Percentiles rank a stretch among this genome's conserved stretches.
These are phyloP conservation scores for Proterorhinus semilunaris DNA, from an alignment of 2,113 vertebrate genomes.

Conservation along the genomic window DNA sequence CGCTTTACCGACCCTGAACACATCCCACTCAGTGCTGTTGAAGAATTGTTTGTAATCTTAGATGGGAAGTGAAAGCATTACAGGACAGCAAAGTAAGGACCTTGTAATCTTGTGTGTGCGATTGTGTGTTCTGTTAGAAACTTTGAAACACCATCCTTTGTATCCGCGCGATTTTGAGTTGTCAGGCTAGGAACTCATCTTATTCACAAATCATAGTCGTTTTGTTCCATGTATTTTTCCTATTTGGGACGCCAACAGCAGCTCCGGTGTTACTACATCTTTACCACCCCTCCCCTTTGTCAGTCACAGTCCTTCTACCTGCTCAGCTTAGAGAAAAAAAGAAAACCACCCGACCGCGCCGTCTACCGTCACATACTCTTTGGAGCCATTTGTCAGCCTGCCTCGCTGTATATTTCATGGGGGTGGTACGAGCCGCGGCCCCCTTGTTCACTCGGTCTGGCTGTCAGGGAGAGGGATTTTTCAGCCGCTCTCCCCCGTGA, in stretches of 20 bases:
- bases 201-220: neutral
- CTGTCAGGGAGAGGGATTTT: conserved; percentile 38
- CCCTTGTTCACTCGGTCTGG: conserved; percentile 52
- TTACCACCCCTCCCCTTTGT: neutral
- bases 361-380: conserved; percentile 6
- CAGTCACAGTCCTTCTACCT: conserved; percentile 6
- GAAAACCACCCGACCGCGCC: neutral
- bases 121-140: neutral
- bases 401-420: conserved; percentile 52
- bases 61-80: too few species aligned
- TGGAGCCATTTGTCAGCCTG: conserved; percentile 41
- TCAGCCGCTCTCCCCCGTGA: conserved; percentile 23
- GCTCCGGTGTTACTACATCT: neutral
- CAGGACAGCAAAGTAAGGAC: too few species aligned
- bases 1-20: too few species aligned
- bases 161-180: too few species aligned
- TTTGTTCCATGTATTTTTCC: neutral
- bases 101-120: neutral
- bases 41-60: too few species aligned
- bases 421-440: conserved; percentile 14
- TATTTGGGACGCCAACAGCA: neutral
- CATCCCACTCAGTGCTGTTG: too few species aligned
- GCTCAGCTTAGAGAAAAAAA: conserved; percentile 2
- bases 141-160: too few species aligned
- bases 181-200: neutral